These are phyloP conservation scores for Lasioglossum lativentre DNA, from an alignment of 2,888 invertebrate species.

Conservation along the genomic window DNA sequence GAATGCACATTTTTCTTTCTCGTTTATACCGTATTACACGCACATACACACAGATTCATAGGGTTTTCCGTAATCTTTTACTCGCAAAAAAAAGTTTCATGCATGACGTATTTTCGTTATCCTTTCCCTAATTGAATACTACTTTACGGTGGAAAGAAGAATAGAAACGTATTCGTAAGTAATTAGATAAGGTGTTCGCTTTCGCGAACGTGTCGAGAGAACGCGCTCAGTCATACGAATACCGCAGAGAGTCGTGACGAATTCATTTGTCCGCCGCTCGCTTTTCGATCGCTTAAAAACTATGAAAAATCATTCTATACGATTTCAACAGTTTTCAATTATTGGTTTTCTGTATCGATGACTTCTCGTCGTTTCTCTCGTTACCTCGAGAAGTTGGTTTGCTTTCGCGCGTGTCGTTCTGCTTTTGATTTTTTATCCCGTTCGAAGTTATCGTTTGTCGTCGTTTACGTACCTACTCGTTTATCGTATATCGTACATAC, in stretches of 20 bases:
- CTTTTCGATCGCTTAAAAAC: background rate
- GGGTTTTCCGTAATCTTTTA: conserved; percentile 11
- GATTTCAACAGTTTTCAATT: background rate
- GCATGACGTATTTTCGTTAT: conserved; percentile 57
- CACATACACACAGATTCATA: conserved; percentile 16
- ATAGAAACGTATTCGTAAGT: conserved; percentile 67
- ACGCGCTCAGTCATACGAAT: conserved; percentile 1
- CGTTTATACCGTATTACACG: conserved; percentile 4
- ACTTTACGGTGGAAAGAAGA: conserved; percentile 62
- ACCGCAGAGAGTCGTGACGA: conserved; percentile 10
- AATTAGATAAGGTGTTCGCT: conserved; percentile 58
- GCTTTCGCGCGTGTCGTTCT: conserved; percentile 14
- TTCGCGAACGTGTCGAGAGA: conserved; percentile 19
- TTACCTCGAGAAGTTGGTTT: background rate
- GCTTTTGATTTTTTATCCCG: background rate
- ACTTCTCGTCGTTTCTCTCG: background rate
- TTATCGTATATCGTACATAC: background rate
- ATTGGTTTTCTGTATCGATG: background rate
- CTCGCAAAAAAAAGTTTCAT: conserved; percentile 11
- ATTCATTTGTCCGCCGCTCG: background rate
- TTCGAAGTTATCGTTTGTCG: background rate
- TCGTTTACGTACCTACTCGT: background rate
- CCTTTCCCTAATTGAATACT: conserved; percentile 48
- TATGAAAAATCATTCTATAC: background rate
- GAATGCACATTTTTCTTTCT: conserved; percentile 45